A percentile compares a stretch with the other conserved stretches of the same genome.
These are phyloP conservation scores for Rhabdornis inornatus DNA, from an alignment of 2,113 vertebrate genomes.

Conservation along the genomic window DNA sequence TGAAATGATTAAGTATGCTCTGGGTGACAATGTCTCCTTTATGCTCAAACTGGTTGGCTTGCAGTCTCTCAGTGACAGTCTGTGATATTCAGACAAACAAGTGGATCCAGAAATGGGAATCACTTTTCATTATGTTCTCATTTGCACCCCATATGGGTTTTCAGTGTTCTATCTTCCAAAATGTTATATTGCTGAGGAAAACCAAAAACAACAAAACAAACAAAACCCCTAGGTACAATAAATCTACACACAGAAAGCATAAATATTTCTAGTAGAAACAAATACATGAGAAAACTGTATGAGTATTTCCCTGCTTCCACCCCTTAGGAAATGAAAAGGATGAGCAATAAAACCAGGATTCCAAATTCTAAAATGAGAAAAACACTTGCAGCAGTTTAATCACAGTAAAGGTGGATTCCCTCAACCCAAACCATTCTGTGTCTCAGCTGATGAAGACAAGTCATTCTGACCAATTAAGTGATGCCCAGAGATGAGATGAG, in stretches of 20 bases:
- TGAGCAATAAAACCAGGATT: background rate
- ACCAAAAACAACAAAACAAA: conserved; percentile 20
- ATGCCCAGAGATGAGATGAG: background rate
- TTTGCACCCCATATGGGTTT: conserved; percentile 35
- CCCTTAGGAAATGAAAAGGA: background rate
- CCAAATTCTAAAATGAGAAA: background rate
- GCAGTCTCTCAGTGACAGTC: background rate
- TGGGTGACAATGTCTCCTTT: background rate
- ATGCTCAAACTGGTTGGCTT: background rate
- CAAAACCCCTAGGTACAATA: conserved; percentile 28
- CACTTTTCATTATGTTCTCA: conserved; percentile 45
- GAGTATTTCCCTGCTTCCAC: background rate
- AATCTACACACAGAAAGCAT: background rate
- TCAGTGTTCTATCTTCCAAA: conserved; percentile 5
- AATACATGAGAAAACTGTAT: background rate
- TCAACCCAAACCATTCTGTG: background rate
- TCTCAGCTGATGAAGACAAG: background rate
- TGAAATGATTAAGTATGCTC: background rate
- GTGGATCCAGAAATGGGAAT: conserved; percentile 9
- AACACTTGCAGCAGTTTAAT: background rate
- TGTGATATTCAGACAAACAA: conserved; percentile 25
- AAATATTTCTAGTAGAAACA: conserved; percentile 13
- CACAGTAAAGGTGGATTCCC: background rate
- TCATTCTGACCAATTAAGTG: background rate
- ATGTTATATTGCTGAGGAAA: background rate